phyloP scores from a whole-genome alignment of 2,113 vertebrate genomes.

The mouse (Mus musculus) region GRCm39 chr12:73721001-73721500 shows the following conservation, averaged over 20 bases:
- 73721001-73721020: not conserved
- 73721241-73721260: not conserved
- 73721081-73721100: not conserved
- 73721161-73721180: not conserved
- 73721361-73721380: not conserved
- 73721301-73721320: conserved; percentile 15
- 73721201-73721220: not conserved
- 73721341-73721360: conserved; percentile 31
- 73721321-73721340: not conserved
- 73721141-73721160: not conserved
- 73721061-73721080: not conserved
- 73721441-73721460: not conserved
- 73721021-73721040: not conserved
- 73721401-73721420: not conserved
- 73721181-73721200: not conserved
- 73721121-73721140: not conserved
- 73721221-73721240: not conserved
- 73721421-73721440: not conserved
- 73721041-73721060: not conserved
- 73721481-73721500: not conserved
- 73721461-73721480: not conserved
- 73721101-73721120: not conserved
- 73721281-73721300: not conserved
- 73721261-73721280: not conserved
- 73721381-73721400: not conserved